Percentiles rank a stretch among this genome's conserved stretches.
Evolutionary conservation across 2,888 invertebrate genomes (phyloP).

Genomic region (Argyresthia goedartella): DNA sequence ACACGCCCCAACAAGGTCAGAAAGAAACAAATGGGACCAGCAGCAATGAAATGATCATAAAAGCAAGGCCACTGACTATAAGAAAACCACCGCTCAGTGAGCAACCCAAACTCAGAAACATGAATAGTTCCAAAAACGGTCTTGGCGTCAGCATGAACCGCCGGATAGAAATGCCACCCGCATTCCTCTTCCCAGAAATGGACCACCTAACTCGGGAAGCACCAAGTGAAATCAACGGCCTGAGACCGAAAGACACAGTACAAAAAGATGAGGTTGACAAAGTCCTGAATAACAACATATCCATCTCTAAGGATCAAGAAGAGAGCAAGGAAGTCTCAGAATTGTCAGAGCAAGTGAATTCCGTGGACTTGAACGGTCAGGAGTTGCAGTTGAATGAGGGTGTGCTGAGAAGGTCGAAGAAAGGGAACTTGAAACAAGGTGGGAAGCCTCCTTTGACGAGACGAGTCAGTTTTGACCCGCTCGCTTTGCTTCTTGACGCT

Average conservation of each 20-base stretch:
- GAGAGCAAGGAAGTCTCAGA: slow-evolving; percentile 56
- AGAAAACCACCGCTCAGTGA: slow-evolving; percentile 87
- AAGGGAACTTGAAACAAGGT: slow-evolving; percentile 84
- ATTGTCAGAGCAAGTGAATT: slow-evolving; percentile 62
- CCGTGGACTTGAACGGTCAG: slow-evolving; percentile 63
- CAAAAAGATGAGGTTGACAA: slow-evolving; percentile 58
- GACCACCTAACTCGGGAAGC: slow-evolving; percentile 71
- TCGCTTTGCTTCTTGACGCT: slow-evolving; percentile 95
- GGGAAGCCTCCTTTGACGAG: slow-evolving; percentile 81
- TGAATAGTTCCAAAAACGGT: slow-evolving; percentile 67
- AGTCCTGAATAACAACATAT: slow-evolving; percentile 38
- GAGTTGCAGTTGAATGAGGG: slow-evolving; percentile 71
- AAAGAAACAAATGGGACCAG: slow-evolving; percentile 55
- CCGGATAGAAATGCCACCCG: slow-evolving; percentile 86
- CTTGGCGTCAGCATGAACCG: slow-evolving; percentile 79
- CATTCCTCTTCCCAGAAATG: slow-evolving; percentile 84
- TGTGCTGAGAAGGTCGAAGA: slow-evolving; percentile 76
- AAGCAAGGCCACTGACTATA: slow-evolving; percentile 86
- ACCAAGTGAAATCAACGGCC: slow-evolving; percentile 40
- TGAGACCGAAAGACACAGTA: slow-evolving; percentile 38
- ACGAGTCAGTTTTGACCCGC: slow-evolving; percentile 96
- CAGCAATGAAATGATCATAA: slow-evolving; percentile 69
- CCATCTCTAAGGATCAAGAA: slow-evolving; percentile 46
- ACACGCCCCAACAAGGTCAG: slow-evolving; percentile 35
- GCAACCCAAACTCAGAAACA: slow-evolving; percentile 80